Conservation (phyloP, 2,797 vertebrate species). For the Gymnothorax reevesii region DNA sequence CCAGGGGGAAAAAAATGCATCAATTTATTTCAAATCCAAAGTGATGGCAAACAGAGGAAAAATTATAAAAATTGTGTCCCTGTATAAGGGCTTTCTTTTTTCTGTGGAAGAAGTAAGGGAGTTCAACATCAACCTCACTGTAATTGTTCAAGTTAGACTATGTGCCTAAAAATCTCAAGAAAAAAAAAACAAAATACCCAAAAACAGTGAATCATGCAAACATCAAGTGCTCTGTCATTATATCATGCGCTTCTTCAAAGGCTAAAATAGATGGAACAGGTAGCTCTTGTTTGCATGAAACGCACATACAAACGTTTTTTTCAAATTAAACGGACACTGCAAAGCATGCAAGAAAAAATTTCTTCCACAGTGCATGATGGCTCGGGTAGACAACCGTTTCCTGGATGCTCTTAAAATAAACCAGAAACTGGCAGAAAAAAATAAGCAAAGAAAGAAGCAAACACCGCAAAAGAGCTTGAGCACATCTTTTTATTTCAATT, state of each 20-base stretch:
- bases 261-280: background rate
- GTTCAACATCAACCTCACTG: too few relatives aligned
- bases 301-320: background rate
- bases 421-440: background rate
- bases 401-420: slow-evolving; percentile 40
- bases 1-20: too few relatives aligned
- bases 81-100: too few relatives aligned
- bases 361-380: background rate
- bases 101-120: too few relatives aligned
- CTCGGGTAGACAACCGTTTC: background rate
- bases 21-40: too few relatives aligned
- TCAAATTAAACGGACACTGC: background rate
- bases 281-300: background rate
- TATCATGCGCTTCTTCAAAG: background rate
- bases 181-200: background rate
- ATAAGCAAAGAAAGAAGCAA: background rate
- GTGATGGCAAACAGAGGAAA: too few relatives aligned
- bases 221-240: background rate
- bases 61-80: too few relatives aligned
- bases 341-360: background rate
- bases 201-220: background rate
- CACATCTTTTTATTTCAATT: slow-evolving; percentile 28
- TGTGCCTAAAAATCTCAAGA: too few relatives aligned
- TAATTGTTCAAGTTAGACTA: too few relatives aligned
- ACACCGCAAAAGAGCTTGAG: background rate